Evolutionary conservation across 2,113 vertebrate species (phyloP), one percentile per base, ranked within the genome.

Genomic region (Neofelis nebulosa): DNA sequence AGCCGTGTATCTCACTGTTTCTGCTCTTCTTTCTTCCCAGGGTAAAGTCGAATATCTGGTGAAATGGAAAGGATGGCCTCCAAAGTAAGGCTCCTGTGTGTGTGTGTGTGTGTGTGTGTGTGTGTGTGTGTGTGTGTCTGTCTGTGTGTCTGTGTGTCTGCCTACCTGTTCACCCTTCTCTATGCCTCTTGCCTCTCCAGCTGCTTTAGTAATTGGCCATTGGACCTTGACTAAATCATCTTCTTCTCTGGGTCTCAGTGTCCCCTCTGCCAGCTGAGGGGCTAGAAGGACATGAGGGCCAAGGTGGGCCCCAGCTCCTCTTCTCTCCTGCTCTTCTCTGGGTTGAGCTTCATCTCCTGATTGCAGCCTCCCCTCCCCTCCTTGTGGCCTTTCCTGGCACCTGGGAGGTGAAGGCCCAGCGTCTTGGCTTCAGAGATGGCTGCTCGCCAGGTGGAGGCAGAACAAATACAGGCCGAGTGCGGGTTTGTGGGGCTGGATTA

Each of bases 11-110:
- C 85, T 97, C 94, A 98, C 84, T 68, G 50, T 89, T 95, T 93
- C 71, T 98, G 41, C 97, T 96, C 97, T 14, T 97, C 94, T 98
- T 91, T 57, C 25, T 98, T n/a, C 89, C 79, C 98, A 99, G 99
- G 99, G 99, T 96, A 99, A 99, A 98, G 99, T 99, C 98, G 99
- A 99, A 96, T 99, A 99, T 97, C 99, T 99, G 90, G 99, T 99
- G 98, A 99, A 99, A 98, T 99, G 99, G 99, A 99, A 99, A 98
- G 99, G 99, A 99, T 99, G 99, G 99, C 98, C 99, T 41, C 99
- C 99, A 94, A 99, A 99, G 99, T 99, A 99, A 99, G 99, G 61
- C 89, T 84, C 23, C 45, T 95, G 7, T 71, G 57, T 97, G 84
- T 97, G 69, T 85, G 14, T 84, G 3, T 81, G 68, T 96, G 45